Conservation (phyloP, 2,113 vertebrate genomes). For the Cyanoramphus novaezelandiae region DNA sequence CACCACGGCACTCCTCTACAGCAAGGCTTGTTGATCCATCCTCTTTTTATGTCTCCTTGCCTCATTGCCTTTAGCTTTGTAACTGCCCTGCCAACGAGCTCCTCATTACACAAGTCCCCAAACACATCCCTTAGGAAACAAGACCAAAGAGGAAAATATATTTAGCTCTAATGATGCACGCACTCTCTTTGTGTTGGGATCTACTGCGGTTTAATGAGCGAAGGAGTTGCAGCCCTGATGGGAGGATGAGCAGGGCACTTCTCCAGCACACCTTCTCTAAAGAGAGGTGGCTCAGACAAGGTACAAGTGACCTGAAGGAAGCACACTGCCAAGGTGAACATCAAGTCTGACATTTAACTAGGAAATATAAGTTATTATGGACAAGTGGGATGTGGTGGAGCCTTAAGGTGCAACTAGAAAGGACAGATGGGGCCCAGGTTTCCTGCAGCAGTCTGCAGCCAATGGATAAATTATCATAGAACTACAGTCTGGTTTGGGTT, state of each 20-base stretch:
- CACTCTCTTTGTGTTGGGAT: not conserved
- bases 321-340: not conserved
- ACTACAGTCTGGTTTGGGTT: too few species aligned
- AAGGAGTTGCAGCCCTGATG: not conserved
- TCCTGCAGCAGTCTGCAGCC: not conserved
- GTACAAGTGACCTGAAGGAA: not conserved
- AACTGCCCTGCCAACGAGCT: not conserved
- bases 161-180: constrained; percentile 33
- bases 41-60: constrained; percentile 2
- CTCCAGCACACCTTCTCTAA: not conserved
- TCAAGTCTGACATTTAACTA: not conserved
- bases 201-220: constrained; percentile 25
- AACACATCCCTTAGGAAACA: not conserved
- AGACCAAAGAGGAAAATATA: not conserved
- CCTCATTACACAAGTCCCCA: not conserved
- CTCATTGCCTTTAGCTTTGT: not conserved
- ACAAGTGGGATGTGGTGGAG: not conserved
- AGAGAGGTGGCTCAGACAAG: not conserved
- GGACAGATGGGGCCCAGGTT: not conserved
- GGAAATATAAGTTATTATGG: not conserved
- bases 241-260: not conserved
- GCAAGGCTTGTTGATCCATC: not conserved
- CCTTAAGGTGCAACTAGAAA: not conserved
- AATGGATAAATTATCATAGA: not conserved
- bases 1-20: not conserved